These are phyloP conservation scores for Trachurus trachurus DNA, from an alignment of 2,797 vertebrate genomes.

Conservation along the genomic window DNA sequence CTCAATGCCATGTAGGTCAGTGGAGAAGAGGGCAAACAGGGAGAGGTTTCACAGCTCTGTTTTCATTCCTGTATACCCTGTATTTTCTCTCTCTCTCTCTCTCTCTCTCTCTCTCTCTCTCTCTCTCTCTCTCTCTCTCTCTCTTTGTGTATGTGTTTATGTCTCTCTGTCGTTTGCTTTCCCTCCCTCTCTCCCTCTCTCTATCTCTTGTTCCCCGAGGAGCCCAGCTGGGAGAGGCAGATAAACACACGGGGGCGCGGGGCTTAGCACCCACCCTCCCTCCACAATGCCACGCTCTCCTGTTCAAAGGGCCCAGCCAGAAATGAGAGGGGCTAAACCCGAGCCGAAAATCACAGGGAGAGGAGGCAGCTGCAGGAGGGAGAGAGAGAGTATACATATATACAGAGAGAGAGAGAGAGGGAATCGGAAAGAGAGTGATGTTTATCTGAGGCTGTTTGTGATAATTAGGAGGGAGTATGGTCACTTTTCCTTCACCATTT, in stretches of 20 bases:
- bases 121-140: constrained; percentile 14
- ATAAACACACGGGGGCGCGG: constrained; percentile 82
- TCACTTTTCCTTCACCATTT: constrained; percentile 43
- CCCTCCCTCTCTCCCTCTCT: constrained; percentile 15
- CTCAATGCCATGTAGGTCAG: constrained; percentile 51
- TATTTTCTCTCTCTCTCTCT: constrained; percentile 27
- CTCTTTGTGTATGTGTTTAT: neutral
- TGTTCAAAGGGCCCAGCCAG: constrained; percentile 76
- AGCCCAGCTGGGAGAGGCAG: constrained; percentile 86
- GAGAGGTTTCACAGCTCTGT: constrained; percentile 59
- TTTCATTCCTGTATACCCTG: constrained; percentile 54
- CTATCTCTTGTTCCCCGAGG: constrained; percentile 76
- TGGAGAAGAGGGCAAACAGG: constrained; percentile 40
- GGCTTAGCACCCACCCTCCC: constrained; percentile 77
- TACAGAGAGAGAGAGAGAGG: neutral
- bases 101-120: neutral
- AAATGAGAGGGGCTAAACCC: constrained; percentile 75
- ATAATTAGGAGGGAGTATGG: constrained; percentile 61
- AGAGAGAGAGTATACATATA: neutral
- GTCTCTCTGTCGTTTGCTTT: constrained; percentile 8
- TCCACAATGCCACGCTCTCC: constrained; percentile 79
- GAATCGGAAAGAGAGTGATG: constrained; percentile 37
- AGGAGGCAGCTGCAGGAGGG: constrained; percentile 63
- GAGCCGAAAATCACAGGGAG: constrained; percentile 69
- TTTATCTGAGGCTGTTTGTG: constrained; percentile 57